Evolutionary conservation across 2,797 vertebrate genomes (phyloP).

Genomic region (Allobates femoralis): DNA sequence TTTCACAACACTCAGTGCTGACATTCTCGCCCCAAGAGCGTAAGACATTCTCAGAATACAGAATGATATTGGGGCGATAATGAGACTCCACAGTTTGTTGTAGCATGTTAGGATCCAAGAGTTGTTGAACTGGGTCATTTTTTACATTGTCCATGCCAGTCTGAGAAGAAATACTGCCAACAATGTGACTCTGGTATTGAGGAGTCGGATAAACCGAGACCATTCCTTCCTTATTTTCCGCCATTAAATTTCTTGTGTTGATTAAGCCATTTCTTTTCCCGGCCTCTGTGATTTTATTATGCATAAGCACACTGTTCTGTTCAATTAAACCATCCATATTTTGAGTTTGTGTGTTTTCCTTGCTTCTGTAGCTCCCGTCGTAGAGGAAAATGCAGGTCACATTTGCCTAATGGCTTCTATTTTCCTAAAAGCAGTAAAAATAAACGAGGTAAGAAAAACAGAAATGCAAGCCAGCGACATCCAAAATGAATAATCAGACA

Average conservation of each 20-base stretch:
- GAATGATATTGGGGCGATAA: conserved; percentile 84
- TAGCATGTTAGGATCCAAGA: conserved; percentile 85
- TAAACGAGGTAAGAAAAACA: conserved; percentile 64
- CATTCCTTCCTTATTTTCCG: conserved; percentile 81
- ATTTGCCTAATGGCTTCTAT: conserved; percentile 70
- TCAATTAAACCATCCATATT: conserved; percentile 79
- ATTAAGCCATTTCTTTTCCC: conserved; percentile 86
- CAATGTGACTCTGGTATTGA: conserved; percentile 81
- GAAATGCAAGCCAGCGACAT: conserved; percentile 50
- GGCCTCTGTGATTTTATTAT: conserved; percentile 71
- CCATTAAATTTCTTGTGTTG: conserved; percentile 82
- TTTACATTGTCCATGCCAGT: conserved; percentile 68
- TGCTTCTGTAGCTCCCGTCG: conserved; percentile 63
- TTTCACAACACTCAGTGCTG: conserved; percentile 86
- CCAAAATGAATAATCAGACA: conserved; percentile 45
- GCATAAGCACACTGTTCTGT: conserved; percentile 72
- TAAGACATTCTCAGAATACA: conserved; percentile 85
- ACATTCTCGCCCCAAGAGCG: conserved; percentile 80
- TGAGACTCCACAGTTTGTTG: conserved; percentile 80
- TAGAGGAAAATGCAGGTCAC: conserved; percentile 68
- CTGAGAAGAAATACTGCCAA: conserved; percentile 69
- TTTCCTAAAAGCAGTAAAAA: conserved; percentile 74
- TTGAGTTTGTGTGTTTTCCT: conserved; percentile 53
- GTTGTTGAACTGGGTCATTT: conserved; percentile 78
- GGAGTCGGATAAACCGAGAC: conserved; percentile 84